phyloP scores from a whole-genome alignment of 2,888 invertebrate species.

The Aleiodes leptofemur region DNA sequence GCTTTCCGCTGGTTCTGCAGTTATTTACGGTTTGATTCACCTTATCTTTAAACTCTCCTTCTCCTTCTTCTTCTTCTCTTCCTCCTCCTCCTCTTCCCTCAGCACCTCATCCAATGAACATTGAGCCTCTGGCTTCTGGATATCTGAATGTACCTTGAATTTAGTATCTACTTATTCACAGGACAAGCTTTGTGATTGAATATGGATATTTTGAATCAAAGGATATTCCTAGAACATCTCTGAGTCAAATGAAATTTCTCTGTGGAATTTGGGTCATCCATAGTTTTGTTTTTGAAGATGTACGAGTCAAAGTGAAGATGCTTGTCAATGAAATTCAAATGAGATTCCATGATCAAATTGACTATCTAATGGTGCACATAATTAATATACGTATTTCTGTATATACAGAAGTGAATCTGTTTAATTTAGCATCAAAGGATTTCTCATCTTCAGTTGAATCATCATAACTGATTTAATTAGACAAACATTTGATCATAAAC shows the following conservation, averaged over 20 bases:
- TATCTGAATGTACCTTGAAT: conserved; percentile 30
- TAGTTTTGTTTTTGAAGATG: background rate
- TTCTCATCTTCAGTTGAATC: conserved; percentile 10
- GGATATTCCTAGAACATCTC: background rate
- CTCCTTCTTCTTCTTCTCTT: no score
- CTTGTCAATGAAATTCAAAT: conserved; percentile 17
- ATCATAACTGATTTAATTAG: background rate
- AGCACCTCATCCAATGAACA: conserved; percentile 44
- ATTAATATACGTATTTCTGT: conserved; percentile 9
- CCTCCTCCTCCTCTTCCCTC: background rate
- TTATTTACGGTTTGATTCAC: conserved; percentile 75
- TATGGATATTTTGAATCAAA: conserved; percentile 19
- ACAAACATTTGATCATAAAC: no score
- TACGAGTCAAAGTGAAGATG: conserved; percentile 17
- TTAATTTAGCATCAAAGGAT: conserved; percentile 17
- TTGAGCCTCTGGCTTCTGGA: conserved; percentile 33
- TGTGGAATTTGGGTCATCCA: conserved; percentile 14
- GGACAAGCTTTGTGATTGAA: conserved; percentile 18
- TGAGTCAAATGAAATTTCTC: background rate
- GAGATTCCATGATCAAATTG: conserved; percentile 1
- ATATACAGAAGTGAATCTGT: background rate
- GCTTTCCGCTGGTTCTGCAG: conserved; percentile 72
- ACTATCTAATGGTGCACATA: conserved; percentile 20
- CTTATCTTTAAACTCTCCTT: conserved; percentile 70
- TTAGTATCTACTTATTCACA: conserved; percentile 34